These are phyloP conservation scores for Tachycineta bicolor DNA, from an alignment of 2,113 vertebrate species.

Conservation along the genomic window DNA sequence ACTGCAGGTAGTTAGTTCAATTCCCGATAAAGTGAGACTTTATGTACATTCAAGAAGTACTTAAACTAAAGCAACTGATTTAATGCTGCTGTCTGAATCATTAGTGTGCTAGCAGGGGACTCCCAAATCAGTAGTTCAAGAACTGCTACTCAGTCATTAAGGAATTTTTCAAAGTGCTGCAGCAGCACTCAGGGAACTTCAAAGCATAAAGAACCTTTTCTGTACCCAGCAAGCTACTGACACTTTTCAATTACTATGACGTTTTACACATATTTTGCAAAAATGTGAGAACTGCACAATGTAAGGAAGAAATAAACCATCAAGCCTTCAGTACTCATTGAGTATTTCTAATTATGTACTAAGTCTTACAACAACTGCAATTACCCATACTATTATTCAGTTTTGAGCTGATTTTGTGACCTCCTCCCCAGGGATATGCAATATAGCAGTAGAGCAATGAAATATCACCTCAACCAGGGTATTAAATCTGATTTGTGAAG, in stretches of 20 bases:
- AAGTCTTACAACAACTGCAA: neutral
- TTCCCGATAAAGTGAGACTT: constrained; percentile 35
- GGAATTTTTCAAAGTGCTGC: constrained; percentile 44
- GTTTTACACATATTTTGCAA: neutral
- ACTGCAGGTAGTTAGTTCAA: constrained; percentile 39
- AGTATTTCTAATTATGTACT: neutral
- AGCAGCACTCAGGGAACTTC: constrained; percentile 35
- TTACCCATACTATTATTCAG: neutral
- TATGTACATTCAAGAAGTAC: constrained; percentile 12
- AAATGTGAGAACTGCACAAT: neutral
- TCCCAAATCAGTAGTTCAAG: constrained; percentile 48
- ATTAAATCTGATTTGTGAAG: neutral
- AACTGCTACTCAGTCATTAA: constrained; percentile 3
- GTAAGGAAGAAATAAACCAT: neutral
- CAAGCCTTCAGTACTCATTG: neutral
- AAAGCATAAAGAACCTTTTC: neutral
- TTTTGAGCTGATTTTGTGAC: neutral
- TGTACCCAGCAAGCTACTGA: neutral
- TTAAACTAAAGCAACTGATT: constrained; percentile 59
- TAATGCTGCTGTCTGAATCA: constrained; percentile 40
- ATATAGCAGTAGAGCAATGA: neutral
- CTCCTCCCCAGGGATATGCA: neutral
- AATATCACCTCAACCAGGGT: neutral
- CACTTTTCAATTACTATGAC: neutral
- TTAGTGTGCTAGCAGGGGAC: constrained; percentile 36